Conservation (phyloP, 2,888 invertebrate genomes). For the Heliconius erato region DNA sequence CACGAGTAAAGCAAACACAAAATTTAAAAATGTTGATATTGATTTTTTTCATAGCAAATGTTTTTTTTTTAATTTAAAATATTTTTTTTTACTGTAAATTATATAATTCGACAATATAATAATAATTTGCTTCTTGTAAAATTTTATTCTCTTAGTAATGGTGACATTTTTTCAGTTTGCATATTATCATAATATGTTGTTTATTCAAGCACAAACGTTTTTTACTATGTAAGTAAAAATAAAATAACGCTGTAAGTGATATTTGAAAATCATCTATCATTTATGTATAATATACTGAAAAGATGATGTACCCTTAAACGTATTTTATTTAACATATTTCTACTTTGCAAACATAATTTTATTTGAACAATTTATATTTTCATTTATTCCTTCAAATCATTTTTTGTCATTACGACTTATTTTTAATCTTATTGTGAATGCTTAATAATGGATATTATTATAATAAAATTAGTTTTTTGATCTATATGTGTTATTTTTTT, state of each 20-base stretch:
- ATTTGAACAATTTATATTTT: not conserved
- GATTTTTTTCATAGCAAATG: not conserved
- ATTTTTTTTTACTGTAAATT: no score
- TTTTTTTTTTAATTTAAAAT: no score
- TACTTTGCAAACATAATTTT: not conserved
- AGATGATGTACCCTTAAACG: not conserved
- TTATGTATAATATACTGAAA: not conserved
- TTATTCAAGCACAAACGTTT: not conserved
- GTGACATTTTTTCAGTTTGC: not conserved
- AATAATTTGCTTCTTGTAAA: not conserved
- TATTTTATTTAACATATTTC: not conserved
- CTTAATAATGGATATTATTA: conserved; percentile 2
- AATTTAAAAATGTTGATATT: not conserved
- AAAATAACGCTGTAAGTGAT: no score
- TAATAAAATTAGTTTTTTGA: conserved; percentile 27
- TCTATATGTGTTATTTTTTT: conserved; percentile 7
- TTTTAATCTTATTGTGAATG: not conserved
- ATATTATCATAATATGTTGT: not conserved
- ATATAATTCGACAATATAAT: not conserved
- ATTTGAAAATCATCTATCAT: not conserved
- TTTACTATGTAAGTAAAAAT: not conserved
- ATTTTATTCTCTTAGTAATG: not conserved
- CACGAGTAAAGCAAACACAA: not conserved
- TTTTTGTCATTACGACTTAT: not conserved
- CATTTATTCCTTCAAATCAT: not conserved